phyloP scores from a whole-genome alignment of 2,888 invertebrate species.

The Zeuzera pyrina region DNA sequence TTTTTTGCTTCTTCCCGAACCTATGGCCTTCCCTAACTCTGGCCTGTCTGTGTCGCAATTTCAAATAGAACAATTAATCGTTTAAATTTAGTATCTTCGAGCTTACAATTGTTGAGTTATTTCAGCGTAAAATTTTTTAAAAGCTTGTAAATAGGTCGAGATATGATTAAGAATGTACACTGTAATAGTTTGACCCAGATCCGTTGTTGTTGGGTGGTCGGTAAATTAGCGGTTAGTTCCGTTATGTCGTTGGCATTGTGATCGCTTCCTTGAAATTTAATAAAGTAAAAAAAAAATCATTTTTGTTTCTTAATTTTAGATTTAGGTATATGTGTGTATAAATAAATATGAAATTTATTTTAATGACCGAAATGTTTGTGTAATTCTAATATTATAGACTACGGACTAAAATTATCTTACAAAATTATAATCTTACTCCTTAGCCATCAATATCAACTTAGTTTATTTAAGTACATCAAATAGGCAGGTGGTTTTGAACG shows the following conservation, averaged over 20 bases:
- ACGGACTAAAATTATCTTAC: too few species aligned
- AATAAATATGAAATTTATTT: too few species aligned
- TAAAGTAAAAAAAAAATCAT: background rate
- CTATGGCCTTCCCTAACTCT: slow-evolving; percentile 27
- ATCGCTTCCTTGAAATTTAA: slow-evolving; percentile 16
- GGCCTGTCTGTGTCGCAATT: slow-evolving; percentile 22
- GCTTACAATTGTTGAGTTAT: background rate
- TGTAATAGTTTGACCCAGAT: slow-evolving; percentile 8
- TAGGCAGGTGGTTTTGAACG: too few species aligned
- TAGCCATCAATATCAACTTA: too few species aligned
- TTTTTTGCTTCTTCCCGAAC: slow-evolving; percentile 23
- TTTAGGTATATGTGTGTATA: too few species aligned
- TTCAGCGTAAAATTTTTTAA: background rate
- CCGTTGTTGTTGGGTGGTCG: slow-evolving; percentile 11
- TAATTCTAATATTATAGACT: too few species aligned
- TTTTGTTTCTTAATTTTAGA: background rate
- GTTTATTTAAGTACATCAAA: too few species aligned
- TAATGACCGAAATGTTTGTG: too few species aligned
- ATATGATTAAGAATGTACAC: slow-evolving; percentile 7
- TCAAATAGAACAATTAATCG: slow-evolving; percentile 28
- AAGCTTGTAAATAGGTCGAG: slow-evolving; percentile 2
- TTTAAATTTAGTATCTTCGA: slow-evolving; percentile 16
- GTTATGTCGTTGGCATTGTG: slow-evolving; percentile 18
- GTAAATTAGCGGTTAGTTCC: slow-evolving; percentile 22
- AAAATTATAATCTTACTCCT: too few species aligned